Evolutionary conservation across 2,888 invertebrate genomes (phyloP).

Genomic region (Pomacea canaliculata): DNA sequence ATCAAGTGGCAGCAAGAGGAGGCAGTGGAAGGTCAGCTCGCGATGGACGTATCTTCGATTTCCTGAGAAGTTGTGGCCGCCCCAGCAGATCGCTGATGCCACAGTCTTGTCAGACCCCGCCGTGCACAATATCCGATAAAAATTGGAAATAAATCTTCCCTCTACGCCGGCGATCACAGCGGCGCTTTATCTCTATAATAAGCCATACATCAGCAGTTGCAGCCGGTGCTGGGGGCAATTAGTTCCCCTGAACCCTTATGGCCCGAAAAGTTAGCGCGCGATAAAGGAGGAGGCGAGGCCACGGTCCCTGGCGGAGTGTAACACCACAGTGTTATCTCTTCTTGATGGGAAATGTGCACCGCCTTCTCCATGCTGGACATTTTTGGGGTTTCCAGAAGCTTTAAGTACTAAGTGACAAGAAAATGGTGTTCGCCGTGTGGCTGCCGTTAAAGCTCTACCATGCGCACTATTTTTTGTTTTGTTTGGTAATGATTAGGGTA

Average conservation of each 20-base stretch:
- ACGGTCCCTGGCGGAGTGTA: not conserved
- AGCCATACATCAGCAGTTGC: constrained; percentile 36
- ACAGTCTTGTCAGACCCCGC: constrained; percentile 29
- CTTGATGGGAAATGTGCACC: too few species aligned
- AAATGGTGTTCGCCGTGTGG: too few species aligned
- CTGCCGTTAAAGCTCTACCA: too few species aligned
- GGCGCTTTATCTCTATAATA: constrained; percentile 38
- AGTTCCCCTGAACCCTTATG: constrained; percentile 35
- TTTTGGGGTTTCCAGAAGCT: too few species aligned
- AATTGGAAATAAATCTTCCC: constrained; percentile 40
- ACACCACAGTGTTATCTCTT: too few species aligned
- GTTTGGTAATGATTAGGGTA: too few species aligned
- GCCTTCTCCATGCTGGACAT: too few species aligned
- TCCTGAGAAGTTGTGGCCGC: constrained; percentile 25
- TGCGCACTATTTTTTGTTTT: too few species aligned
- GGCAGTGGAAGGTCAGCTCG: constrained; percentile 18
- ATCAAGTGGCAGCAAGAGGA: not conserved
- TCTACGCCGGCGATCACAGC: constrained; percentile 27
- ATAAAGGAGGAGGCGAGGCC: constrained; percentile 30
- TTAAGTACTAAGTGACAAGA: too few species aligned
- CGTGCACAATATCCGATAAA: constrained; percentile 38
- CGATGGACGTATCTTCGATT: constrained; percentile 28
- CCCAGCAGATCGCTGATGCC: constrained; percentile 26
- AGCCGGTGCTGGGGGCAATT: constrained; percentile 33
- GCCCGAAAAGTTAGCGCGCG: constrained; percentile 41